phyloP scores from a whole-genome alignment of 2,113 vertebrate species.

The Misgurnus anguillicaudatus region DNA sequence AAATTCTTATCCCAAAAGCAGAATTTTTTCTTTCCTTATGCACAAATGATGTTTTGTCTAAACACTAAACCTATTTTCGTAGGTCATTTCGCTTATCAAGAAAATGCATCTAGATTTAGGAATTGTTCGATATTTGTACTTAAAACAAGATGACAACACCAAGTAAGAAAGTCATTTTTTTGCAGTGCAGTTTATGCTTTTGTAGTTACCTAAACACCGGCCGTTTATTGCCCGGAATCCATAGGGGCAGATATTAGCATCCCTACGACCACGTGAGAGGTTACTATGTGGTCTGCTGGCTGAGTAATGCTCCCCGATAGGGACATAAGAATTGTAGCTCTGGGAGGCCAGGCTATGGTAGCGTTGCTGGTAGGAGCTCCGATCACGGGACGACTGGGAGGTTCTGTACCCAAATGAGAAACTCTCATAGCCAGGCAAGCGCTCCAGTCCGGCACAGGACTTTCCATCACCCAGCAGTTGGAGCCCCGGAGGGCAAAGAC shows the following conservation, averaged over 20 bases:
- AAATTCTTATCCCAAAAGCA: no score
- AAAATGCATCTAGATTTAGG: no score
- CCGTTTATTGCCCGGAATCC: conserved; percentile 83
- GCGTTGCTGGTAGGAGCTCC: conserved; percentile 79
- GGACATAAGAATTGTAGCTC: conserved; percentile 85
- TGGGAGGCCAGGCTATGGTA: conserved; percentile 90
- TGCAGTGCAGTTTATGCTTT: background rate
- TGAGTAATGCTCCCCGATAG: conserved; percentile 78
- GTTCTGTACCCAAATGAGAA: conserved; percentile 82
- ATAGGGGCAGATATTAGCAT: conserved; percentile 75
- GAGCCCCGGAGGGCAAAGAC: conserved; percentile 88
- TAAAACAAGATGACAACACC: background rate
- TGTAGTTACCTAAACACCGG: conserved; percentile 90
- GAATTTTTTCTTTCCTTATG: no score
- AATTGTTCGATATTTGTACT: background rate
- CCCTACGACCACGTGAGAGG: conserved; percentile 73
- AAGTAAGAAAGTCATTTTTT: background rate
- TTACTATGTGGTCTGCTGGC: conserved; percentile 64
- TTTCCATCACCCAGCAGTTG: conserved; percentile 94
- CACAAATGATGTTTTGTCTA: no score
- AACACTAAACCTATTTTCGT: no score
- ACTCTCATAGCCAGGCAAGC: conserved; percentile 83
- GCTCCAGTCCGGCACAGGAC: conserved; percentile 94
- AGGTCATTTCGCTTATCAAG: no score
- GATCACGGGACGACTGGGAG: conserved; percentile 81